These are phyloP conservation scores for Phrynocephalus versicolor DNA, from an alignment of 2,113 vertebrate genomes.

Conservation along the genomic window DNA sequence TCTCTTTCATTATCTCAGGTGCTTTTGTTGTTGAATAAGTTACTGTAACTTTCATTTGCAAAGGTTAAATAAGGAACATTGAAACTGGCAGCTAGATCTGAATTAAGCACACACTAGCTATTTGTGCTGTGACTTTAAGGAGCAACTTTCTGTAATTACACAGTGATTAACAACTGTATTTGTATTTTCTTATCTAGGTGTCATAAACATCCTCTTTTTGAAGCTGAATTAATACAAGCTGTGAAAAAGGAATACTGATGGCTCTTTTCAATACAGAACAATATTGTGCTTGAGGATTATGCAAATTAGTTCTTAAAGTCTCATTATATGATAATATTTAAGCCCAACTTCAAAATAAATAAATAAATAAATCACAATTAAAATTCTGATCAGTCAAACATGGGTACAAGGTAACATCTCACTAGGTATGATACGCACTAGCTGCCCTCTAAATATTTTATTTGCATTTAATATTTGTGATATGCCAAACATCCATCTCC, in stretches of 20 bases:
- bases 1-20: constrained; percentile 13
- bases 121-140: constrained; percentile 46
- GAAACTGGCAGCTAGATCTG: constrained; percentile 36
- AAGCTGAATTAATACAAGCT: constrained; percentile 61
- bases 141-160: constrained; percentile 59
- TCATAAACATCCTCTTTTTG: constrained; percentile 61
- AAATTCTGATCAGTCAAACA: constrained; percentile 61
- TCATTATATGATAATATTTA: constrained; percentile 74
- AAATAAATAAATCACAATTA: constrained; percentile 52
- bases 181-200: constrained; percentile 63
- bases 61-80: constrained; percentile 32
- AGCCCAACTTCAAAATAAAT: constrained; percentile 38
- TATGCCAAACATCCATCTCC: constrained; percentile 16
- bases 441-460: constrained; percentile 47
- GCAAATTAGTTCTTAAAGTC: constrained; percentile 67
- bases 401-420: constrained; percentile 39
- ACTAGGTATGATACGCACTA: background rate
- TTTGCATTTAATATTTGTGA: constrained; percentile 42
- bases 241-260: constrained; percentile 57
- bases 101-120: constrained; percentile 30
- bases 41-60: constrained; percentile 41
- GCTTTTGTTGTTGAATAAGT: constrained; percentile 17
- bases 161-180: constrained; percentile 59
- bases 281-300: constrained; percentile 71
- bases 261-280: constrained; percentile 60